phyloP scores from a whole-genome alignment of 2,888 invertebrate genomes.

The Cordilura impudica region DNA sequence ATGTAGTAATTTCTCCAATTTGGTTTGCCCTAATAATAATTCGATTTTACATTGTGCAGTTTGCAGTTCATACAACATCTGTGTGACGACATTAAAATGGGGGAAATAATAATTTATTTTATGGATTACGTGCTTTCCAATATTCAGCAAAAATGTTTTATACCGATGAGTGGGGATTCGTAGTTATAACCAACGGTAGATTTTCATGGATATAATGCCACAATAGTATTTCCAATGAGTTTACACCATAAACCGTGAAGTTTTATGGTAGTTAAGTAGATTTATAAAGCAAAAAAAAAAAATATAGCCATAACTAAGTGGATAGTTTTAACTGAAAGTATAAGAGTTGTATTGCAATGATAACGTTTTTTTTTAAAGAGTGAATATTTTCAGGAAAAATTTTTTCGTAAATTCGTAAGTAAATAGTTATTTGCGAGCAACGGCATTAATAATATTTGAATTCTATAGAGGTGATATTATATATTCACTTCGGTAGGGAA shows the following conservation, averaged over 20 bases:
- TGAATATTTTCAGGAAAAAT: no score
- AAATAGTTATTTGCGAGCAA: no score
- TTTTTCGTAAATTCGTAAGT: no score
- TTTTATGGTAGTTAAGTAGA: slow-evolving; percentile 12
- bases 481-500: no score
- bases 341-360: no score
- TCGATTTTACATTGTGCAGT: slow-evolving; percentile 31
- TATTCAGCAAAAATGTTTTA: slow-evolving; percentile 52
- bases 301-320: slow-evolving; percentile 27
- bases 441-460: no score
- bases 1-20: no score
- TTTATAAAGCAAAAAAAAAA: slow-evolving; percentile 1
- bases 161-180: slow-evolving; percentile 25
- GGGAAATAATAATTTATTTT: slow-evolving; percentile 55
- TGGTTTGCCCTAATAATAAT: neutral
- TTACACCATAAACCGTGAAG: slow-evolving; percentile 30
- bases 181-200: neutral
- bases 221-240: slow-evolving; percentile 28
- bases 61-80: slow-evolving; percentile 57
- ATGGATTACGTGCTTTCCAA: slow-evolving; percentile 57
- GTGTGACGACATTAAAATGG: slow-evolving; percentile 56
- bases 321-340: neutral
- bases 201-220: slow-evolving; percentile 15
- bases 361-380: no score
- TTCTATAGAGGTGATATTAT: no score